Evolutionary conservation across 2,888 invertebrate genomes (phyloP), one percentile per base, ranked within the genome.

Genomic region (Leptinotarsa peninsularis): DNA sequence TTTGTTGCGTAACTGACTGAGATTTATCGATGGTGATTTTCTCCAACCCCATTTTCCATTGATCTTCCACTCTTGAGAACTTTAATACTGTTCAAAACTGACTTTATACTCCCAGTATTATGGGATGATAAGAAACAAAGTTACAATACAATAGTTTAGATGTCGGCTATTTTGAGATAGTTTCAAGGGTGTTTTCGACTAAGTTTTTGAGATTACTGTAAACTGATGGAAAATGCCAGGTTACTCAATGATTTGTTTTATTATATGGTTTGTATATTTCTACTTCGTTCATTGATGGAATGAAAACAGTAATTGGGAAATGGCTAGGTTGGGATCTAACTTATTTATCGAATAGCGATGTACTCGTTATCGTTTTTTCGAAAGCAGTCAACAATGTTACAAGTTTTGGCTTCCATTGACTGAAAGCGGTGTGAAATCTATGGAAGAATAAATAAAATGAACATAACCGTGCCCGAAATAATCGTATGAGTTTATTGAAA

Each of bases 71-170:
- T 63, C 63, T 63, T 63, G 81, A 70, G 69, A 79, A 79, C 82
- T 84, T 82, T 82, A 82, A 82, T 81, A 78, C 81, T 80, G 80
- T 83, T 84, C 84, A 82, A 83, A 83, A 83, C 82, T 81, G 82
- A 83, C 82, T 83, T 84, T 82, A 80, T 83, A 81, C 79, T 76
- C 77, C 76, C 74, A 73, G 72, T 76, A 76, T 81, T 75, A 74
- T 77, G 76, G 79, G 78, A 81, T 79, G 81, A 81, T 82, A 82
- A 82, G 78, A 76, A 77, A 78, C 80, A 71, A 83, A 83, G 80
- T 83, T 83, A 78, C 79, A 79, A 81, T 83, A 18, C 18, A 83
- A 82, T 83, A 83, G 82, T 81, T 81, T 78, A 56, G 50, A 66
- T 67, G 52, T 69, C 50, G 67, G 69, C 63, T 50, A 75, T 71